These are phyloP conservation scores for Eristalis intricaria DNA, from an alignment of 2,888 invertebrate genomes.

Conservation along the genomic window DNA sequence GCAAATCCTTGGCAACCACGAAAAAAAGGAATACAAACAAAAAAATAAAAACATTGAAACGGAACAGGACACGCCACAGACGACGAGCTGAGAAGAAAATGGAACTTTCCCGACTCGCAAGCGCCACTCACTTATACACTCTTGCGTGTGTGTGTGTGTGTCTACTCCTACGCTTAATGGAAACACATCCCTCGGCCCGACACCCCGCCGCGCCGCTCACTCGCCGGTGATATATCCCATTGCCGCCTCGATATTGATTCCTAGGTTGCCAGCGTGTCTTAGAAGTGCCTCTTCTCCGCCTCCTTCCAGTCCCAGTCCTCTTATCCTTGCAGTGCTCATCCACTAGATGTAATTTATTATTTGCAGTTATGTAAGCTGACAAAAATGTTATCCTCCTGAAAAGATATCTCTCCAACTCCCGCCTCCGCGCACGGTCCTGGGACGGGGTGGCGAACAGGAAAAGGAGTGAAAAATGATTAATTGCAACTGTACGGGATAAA, in stretches of 20 bases:
- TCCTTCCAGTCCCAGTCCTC: background rate
- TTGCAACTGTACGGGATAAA: constrained; percentile 65
- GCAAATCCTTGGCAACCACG: constrained; percentile 26
- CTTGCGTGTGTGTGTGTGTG: background rate
- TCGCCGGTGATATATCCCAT: constrained; percentile 49
- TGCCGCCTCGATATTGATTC: constrained; percentile 65
- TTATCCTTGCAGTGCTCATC: background rate
- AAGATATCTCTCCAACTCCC: constrained; percentile 46
- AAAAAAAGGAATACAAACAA: background rate
- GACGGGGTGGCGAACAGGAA: constrained; percentile 32
- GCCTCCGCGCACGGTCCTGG: constrained; percentile 19
- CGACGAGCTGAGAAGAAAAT: background rate
- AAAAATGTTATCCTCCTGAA: constrained; percentile 64
- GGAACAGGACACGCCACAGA: constrained; percentile 44
- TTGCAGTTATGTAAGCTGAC: constrained; percentile 71
- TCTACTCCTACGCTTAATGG: constrained; percentile 56
- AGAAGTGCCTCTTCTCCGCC: background rate
- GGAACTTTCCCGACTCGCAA: constrained; percentile 55
- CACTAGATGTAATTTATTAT: constrained; percentile 65
- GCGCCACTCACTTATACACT: constrained; percentile 55
- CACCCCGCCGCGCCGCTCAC: constrained; percentile 19
- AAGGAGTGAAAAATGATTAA: constrained; percentile 66
- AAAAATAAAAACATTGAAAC: constrained; percentile 16
- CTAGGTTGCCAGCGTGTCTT: constrained; percentile 27
- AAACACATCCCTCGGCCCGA: constrained; percentile 16